Evolutionary conservation across 2,888 invertebrate species (phyloP).

Genomic region (Nephrotoma guestfalica): DNA sequence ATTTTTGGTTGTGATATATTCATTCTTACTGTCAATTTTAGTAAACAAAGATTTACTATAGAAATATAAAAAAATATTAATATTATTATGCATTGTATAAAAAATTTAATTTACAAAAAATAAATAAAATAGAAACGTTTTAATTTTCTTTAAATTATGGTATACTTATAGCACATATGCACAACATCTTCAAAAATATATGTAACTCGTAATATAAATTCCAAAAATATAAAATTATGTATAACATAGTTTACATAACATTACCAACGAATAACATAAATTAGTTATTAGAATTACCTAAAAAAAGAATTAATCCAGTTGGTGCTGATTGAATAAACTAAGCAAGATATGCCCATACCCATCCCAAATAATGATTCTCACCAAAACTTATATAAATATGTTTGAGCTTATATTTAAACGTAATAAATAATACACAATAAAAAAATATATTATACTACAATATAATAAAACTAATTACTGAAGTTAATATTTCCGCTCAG

Average conservation of each 20-base stretch:
- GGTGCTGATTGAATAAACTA: not conserved
- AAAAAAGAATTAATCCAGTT: not conserved
- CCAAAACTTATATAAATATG: not conserved
- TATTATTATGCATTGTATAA: not conserved
- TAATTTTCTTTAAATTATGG: not conserved
- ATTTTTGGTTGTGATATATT: not conserved
- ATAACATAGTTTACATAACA: not conserved
- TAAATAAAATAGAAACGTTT: not conserved
- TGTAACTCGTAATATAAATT: not conserved
- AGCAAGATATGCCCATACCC: not conserved
- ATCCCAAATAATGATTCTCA: not conserved
- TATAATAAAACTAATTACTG: not conserved
- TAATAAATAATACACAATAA: not conserved
- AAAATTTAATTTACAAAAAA: not conserved
- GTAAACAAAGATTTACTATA: not conserved
- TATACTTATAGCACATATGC: not conserved
- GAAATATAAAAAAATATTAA: not conserved
- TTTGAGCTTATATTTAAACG: not conserved
- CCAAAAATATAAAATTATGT: not conserved
- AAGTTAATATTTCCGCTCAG: not conserved
- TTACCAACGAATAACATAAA: not conserved
- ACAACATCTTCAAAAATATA: not conserved
- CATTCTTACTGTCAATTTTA: not conserved
- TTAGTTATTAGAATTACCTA: not conserved
- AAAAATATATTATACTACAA: not conserved